Percentiles rank a stretch among this genome's conserved stretches.
phyloP scores from a whole-genome alignment of 2,888 invertebrate species.

The Parapristionchus giblindavisi region DNA sequence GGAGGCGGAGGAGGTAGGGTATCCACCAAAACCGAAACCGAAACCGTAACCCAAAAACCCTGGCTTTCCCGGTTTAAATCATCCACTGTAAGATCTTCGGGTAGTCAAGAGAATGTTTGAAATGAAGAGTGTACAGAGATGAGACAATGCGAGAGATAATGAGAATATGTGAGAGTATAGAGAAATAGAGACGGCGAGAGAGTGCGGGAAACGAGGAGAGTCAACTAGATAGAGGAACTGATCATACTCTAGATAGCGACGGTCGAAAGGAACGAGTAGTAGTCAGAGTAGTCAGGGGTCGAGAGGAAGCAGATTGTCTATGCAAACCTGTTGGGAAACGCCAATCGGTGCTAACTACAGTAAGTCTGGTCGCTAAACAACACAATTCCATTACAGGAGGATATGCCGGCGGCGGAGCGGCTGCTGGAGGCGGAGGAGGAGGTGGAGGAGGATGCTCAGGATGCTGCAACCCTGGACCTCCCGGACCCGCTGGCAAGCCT shows the following conservation, averaged over 20 bases:
- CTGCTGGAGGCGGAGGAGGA: slow-evolving; percentile 22
- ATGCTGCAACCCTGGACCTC: slow-evolving; percentile 38
- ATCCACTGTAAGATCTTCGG: slow-evolving; percentile 1
- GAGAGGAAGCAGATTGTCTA: too few relatives aligned
- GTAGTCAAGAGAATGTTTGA: neutral
- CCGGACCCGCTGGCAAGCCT: slow-evolving; percentile 34
- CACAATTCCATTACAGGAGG: slow-evolving; percentile 9
- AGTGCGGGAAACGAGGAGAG: neutral
- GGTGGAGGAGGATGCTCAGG: slow-evolving; percentile 35
- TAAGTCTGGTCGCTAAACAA: too few relatives aligned
- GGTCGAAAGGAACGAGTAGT: neutral
- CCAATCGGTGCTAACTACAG: too few relatives aligned
- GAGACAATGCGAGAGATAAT: too few relatives aligned
- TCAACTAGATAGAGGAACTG: neutral
- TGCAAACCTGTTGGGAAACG: too few relatives aligned
- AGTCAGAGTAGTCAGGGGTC: too few relatives aligned
- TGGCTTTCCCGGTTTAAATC: too few relatives aligned
- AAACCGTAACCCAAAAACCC: too few relatives aligned
- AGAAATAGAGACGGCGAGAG: neutral
- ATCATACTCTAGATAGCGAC: neutral
- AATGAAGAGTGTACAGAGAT: too few relatives aligned
- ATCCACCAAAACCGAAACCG: neutral
- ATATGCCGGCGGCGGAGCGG: slow-evolving; percentile 2
- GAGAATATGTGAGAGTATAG: slow-evolving; percentile 5
- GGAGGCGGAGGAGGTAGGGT: slow-evolving; percentile 34